These are phyloP conservation scores for Okapia johnstoni DNA, from an alignment of 2,113 vertebrate species.

Conservation along the genomic window DNA sequence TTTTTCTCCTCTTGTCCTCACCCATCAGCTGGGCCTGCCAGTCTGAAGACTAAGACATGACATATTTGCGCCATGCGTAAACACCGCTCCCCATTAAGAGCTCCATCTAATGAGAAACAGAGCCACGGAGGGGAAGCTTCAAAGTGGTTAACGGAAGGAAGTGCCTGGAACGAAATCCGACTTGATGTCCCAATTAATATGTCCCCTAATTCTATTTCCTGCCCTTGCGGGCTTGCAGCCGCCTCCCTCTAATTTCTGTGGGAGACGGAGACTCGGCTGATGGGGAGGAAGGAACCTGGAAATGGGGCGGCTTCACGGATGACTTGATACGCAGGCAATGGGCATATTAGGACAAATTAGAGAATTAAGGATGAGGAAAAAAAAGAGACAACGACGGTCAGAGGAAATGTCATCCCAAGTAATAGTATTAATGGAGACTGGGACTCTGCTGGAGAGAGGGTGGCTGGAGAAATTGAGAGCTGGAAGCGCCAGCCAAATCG, in stretches of 20 bases:
- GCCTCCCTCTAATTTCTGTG: slow-evolving; percentile 86
- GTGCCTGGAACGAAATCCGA: slow-evolving; percentile 87
- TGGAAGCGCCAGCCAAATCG: slow-evolving; percentile 26
- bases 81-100: slow-evolving; percentile 86
- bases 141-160: slow-evolving; percentile 88
- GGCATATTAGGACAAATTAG: slow-evolving; percentile 89
- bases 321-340: slow-evolving; percentile 86
- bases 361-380: slow-evolving; percentile 81
- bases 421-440: slow-evolving; percentile 87
- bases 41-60: slow-evolving; percentile 77
- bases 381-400: slow-evolving; percentile 80
- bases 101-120: slow-evolving; percentile 89
- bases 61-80: slow-evolving; percentile 83
- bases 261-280: slow-evolving; percentile 78
- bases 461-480: slow-evolving; percentile 63
- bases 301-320: slow-evolving; percentile 84
- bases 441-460: slow-evolving; percentile 73
- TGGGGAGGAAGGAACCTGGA: slow-evolving; percentile 87
- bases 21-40: slow-evolving; percentile 71
- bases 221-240: slow-evolving; percentile 83
- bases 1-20: slow-evolving; percentile 28
- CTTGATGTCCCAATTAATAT: slow-evolving; percentile 91
- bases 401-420: slow-evolving; percentile 87
- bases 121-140: slow-evolving; percentile 84
- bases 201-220: slow-evolving; percentile 91